phyloP scores from a whole-genome alignment of 1,140 invertebrate genomes.

The Maconellicoccus hirsutus region DNA sequence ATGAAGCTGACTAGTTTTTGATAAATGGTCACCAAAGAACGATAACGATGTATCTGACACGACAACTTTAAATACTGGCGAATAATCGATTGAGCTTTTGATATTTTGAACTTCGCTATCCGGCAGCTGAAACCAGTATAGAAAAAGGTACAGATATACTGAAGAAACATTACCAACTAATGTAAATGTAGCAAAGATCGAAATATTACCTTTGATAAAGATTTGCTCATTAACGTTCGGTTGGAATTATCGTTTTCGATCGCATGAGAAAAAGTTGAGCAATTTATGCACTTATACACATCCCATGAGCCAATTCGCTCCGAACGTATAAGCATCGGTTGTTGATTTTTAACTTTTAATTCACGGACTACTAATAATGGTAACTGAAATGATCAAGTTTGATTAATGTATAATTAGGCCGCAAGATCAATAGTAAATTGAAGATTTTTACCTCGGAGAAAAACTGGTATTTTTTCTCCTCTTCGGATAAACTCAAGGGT shows the following conservation, averaged over 20 bases:
- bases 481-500: neutral
- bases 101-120: neutral
- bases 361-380: neutral
- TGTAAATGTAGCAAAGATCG: neutral
- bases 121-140: neutral
- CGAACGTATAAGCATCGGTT: neutral
- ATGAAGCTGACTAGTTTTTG: neutral
- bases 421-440: neutral
- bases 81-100: neutral
- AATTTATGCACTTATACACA: conserved; percentile 6
- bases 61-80: neutral
- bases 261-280: neutral
- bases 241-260: neutral
- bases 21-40: neutral
- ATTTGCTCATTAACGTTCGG: neutral
- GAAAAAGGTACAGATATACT: neutral
- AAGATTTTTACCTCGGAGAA: neutral
- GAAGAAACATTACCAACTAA: neutral
- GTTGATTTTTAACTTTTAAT: neutral
- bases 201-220: neutral
- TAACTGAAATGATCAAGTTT: neutral
- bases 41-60: neutral
- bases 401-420: neutral
- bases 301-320: neutral
- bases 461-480: neutral